A percentile compares a stretch with the other conserved stretches of the same genome.
These are phyloP conservation scores for Plemyria rubiginata DNA, from an alignment of 2,888 invertebrate genomes.

Conservation along the genomic window DNA sequence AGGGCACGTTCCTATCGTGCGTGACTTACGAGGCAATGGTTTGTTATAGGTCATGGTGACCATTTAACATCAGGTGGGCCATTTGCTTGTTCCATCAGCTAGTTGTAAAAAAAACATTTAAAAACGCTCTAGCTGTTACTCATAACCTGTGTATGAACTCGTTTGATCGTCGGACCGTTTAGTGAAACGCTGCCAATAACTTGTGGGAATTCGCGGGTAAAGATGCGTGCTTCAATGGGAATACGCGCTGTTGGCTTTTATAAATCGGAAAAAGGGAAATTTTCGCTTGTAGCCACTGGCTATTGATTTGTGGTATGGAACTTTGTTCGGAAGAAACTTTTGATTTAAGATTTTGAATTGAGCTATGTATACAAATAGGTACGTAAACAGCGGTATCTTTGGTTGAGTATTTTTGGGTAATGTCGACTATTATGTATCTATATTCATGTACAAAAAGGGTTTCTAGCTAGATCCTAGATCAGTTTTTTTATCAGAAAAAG, in stretches of 20 bases:
- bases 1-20: no score
- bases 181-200: slow-evolving; percentile 41
- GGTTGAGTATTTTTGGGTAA: neutral
- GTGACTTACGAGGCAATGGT: no score
- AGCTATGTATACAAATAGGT: neutral
- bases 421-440: no score
- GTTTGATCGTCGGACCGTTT: slow-evolving; percentile 38
- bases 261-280: slow-evolving; percentile 28
- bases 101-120: no score
- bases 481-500: no score
- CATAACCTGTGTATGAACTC: slow-evolving; percentile 13
- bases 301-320: slow-evolving; percentile 11
- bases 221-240: slow-evolving; percentile 31
- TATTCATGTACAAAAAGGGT: no score
- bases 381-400: neutral
- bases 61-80: no score
- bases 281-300: slow-evolving; percentile 22
- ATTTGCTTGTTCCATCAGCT: no score
- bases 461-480: no score
- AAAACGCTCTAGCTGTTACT: slow-evolving; percentile 6
- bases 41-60: no score
- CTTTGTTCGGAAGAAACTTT: slow-evolving; percentile 6
- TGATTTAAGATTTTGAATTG: neutral
- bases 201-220: slow-evolving; percentile 38
- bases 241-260: slow-evolving; percentile 33